Conservation (phyloP, 2,888 invertebrate genomes). For the Allygus modestus region DNA sequence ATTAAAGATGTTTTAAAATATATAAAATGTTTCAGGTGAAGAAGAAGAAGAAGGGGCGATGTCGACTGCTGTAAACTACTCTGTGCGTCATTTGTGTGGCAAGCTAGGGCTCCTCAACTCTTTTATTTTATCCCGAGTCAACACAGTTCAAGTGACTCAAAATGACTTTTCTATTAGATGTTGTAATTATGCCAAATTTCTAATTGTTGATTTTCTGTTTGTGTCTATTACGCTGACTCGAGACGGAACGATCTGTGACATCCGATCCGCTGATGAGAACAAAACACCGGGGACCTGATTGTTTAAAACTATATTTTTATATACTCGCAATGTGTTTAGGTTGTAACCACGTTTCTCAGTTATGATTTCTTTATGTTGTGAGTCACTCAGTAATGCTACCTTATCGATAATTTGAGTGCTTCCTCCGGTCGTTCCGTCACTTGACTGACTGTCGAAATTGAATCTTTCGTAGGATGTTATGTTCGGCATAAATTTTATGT, state of each 20-base stretch:
- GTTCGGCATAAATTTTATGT: constrained; percentile 47
- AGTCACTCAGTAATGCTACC: constrained; percentile 44
- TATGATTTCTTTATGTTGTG: constrained; percentile 14
- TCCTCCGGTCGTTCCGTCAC: constrained; percentile 47
- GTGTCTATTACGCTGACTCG: constrained; percentile 36
- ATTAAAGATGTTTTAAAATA: too few species aligned
- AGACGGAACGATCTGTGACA: constrained; percentile 51
- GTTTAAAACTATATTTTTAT: constrained; percentile 51
- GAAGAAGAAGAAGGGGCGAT: constrained; percentile 95
- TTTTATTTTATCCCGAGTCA: constrained; percentile 51
- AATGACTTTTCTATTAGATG: constrained; percentile 58
- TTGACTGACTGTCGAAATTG: constrained; percentile 34
- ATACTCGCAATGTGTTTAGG: constrained; percentile 29
- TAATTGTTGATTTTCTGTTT: constrained; percentile 60
- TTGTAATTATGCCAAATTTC: constrained; percentile 60
- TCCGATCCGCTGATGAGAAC: constrained; percentile 22
- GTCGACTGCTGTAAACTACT: constrained; percentile 85
- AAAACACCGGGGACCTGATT: constrained; percentile 39
- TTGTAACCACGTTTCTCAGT: constrained; percentile 35
- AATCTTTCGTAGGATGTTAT: constrained; percentile 33
- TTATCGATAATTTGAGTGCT: constrained; percentile 25
- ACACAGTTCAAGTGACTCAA: constrained; percentile 55
- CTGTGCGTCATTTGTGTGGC: constrained; percentile 19
- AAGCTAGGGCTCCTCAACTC: constrained; percentile 39
- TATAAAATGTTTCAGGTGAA: constrained; percentile 74